Percentiles rank a stretch among this genome's conserved stretches.
Evolutionary conservation across 2,888 invertebrate genomes (phyloP).

Genomic region (Acronicta alni): DNA sequence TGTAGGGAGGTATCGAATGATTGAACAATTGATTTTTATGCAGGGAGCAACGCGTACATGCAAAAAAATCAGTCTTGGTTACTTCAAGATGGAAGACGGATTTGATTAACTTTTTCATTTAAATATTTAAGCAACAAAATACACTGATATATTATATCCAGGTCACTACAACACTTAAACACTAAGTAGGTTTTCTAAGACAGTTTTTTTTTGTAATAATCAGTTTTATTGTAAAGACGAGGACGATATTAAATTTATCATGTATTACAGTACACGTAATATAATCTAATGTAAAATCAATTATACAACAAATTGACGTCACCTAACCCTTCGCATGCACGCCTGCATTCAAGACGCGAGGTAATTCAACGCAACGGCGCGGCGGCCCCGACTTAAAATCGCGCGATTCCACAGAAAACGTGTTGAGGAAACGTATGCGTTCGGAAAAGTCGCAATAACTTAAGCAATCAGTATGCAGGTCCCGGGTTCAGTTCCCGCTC

Average conservation of each 20-base stretch:
- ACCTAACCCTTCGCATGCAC: conserved; percentile 47
- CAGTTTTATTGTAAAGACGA: conserved; percentile 15
- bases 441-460: conserved; percentile 71
- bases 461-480: conserved; percentile 78
- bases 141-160: neutral
- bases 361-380: conserved; percentile 30
- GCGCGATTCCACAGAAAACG: conserved; percentile 62
- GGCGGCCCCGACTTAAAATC: conserved; percentile 50
- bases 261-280: conserved; percentile 18
- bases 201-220: neutral
- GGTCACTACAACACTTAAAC: neutral
- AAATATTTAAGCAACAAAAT: too few species aligned
- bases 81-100: neutral
- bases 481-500: conserved; percentile 75
- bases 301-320: conserved; percentile 44
- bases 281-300: conserved; percentile 47
- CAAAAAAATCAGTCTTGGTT: conserved; percentile 6
- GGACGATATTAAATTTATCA: conserved; percentile 16
- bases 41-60: conserved; percentile 26
- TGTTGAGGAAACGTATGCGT: conserved; percentile 57
- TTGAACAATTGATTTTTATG: conserved; percentile 31
- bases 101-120: neutral
- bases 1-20: conserved; percentile 10
- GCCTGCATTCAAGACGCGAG: conserved; percentile 46
- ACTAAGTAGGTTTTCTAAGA: too few species aligned